Evolutionary conservation across 2,113 vertebrate genomes (phyloP).

Genomic region (Ginglymostoma cirratum): DNA sequence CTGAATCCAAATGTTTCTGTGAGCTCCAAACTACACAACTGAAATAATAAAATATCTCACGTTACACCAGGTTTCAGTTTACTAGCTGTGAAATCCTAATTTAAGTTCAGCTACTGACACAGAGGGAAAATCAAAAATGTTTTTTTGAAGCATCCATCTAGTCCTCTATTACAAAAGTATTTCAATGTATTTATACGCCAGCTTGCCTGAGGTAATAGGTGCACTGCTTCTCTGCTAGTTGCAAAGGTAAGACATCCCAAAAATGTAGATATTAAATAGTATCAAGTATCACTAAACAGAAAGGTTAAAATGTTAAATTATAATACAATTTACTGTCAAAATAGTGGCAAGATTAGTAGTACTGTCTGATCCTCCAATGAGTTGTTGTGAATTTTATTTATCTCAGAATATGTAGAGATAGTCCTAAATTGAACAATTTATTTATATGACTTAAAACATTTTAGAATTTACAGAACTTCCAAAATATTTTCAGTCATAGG

Average conservation of each 20-base stretch:
- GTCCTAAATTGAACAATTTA: too few species aligned
- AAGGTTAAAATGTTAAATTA: background rate
- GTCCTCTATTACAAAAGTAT: background rate
- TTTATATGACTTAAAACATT: too few species aligned
- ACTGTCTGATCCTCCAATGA: too few species aligned
- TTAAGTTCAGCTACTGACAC: background rate
- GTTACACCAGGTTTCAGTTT: conserved; percentile 10
- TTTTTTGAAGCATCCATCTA: background rate
- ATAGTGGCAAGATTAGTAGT: background rate
- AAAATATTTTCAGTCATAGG: too few species aligned
- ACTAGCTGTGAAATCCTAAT: conserved; percentile 21
- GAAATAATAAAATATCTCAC: conserved; percentile 15
- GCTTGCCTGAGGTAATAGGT: background rate
- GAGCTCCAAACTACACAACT: background rate
- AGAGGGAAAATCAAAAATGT: background rate
- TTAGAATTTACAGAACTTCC: too few species aligned
- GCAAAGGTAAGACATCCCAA: background rate
- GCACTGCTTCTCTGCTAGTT: background rate
- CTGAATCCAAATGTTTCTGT: conserved; percentile 37
- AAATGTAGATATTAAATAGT: background rate
- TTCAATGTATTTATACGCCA: background rate
- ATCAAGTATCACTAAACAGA: background rate
- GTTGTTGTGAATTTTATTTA: too few species aligned
- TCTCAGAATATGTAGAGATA: too few species aligned
- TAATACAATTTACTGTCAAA: background rate